phyloP scores from a whole-genome alignment of 2,113 vertebrate genomes.

The Bubo blakistoni region DNA sequence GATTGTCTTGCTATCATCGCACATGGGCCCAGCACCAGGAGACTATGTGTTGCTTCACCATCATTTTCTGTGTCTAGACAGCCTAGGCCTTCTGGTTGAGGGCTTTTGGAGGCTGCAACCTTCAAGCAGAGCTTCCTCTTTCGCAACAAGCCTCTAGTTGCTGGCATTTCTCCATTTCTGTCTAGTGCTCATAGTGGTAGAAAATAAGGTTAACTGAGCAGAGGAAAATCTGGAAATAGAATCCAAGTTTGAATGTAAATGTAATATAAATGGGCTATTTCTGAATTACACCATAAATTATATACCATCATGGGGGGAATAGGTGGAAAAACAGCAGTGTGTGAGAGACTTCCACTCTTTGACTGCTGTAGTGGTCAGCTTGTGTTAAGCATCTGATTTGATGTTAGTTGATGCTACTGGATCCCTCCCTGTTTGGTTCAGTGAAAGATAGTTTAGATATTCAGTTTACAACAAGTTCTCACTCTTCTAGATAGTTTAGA shows the following conservation, averaged over 20 bases:
- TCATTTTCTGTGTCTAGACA: neutral
- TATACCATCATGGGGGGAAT: neutral
- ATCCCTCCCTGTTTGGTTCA: neutral
- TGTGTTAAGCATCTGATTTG: neutral
- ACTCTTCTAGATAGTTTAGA: neutral
- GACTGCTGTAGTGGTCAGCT: neutral
- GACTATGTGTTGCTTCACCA: neutral
- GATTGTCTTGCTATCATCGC: rapidly evolving
- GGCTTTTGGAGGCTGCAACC: neutral
- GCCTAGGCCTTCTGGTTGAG: neutral
- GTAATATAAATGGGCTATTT: neutral
- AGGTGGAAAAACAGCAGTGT: neutral
- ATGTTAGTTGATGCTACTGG: neutral
- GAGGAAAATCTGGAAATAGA: neutral
- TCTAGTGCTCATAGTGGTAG: neutral
- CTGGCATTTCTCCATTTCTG: neutral
- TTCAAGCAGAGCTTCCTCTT: neutral
- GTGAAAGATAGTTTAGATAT: neutral
- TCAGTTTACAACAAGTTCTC: neutral
- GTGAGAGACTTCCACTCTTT: neutral
- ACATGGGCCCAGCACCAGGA: neutral
- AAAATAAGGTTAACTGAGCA: neutral
- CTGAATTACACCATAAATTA: neutral
- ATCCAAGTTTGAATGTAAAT: neutral
- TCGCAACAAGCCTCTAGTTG: neutral